Evolutionary conservation across 2,797 vertebrate genomes (phyloP).

Genomic region (Poliocrania exsul): DNA sequence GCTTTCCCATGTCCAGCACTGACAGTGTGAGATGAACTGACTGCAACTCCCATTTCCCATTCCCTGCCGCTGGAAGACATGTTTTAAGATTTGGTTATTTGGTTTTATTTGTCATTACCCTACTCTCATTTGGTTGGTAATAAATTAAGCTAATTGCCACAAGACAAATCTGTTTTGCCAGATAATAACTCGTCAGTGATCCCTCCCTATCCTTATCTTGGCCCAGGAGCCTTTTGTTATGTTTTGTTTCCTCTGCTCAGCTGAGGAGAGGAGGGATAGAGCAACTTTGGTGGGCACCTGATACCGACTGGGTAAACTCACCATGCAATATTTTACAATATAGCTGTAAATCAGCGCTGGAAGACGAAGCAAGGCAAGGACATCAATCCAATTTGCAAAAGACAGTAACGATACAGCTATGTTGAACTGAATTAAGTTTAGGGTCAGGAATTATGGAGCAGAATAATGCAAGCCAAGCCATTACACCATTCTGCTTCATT

Average conservation of each 20-base stretch:
- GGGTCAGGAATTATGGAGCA: neutral
- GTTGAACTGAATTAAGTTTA: neutral
- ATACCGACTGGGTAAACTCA: neutral
- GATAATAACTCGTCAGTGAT: neutral
- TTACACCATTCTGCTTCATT: conserved; percentile 12
- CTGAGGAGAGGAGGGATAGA: neutral
- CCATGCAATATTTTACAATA: neutral
- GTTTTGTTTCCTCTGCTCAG: neutral
- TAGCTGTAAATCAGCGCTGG: neutral
- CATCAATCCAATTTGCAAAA: neutral
- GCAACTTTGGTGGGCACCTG: neutral
- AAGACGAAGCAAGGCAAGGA: neutral
- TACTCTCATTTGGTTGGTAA: neutral
- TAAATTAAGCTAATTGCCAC: neutral
- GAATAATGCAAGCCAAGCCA: neutral
- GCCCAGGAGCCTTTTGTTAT: neutral
- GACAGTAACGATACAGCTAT: neutral
- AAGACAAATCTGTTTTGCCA: neutral
- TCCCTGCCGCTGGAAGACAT: neutral
- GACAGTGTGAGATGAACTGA: neutral
- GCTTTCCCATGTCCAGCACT: neutral
- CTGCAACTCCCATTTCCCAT: neutral
- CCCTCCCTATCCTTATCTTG: neutral
- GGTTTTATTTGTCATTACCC: neutral
- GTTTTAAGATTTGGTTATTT: neutral